Conservation (phyloP, 2,113 vertebrate species). For the Phrynocephalus versicolor region DNA sequence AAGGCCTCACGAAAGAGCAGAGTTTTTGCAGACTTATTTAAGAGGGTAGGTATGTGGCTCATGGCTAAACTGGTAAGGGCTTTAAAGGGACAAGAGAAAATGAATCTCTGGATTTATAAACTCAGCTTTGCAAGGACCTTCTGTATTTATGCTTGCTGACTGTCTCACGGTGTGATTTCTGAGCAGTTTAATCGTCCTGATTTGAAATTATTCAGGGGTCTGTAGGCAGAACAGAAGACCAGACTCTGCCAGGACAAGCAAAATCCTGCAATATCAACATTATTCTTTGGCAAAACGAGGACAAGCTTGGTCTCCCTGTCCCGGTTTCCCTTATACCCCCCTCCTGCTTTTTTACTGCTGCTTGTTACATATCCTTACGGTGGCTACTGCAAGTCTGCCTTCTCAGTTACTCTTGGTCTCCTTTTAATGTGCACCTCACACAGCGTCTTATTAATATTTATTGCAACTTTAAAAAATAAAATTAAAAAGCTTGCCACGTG, state of each 20-base stretch:
- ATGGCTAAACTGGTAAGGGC: neutral
- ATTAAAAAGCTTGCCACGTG: constrained; percentile 73
- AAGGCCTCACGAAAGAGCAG: no score
- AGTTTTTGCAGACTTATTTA: neutral
- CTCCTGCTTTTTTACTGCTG: constrained; percentile 46
- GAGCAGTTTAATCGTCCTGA: constrained; percentile 32
- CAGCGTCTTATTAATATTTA: constrained; percentile 70
- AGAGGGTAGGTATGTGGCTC: neutral
- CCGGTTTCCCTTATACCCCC: constrained; percentile 3
- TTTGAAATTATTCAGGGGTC: constrained; percentile 44
- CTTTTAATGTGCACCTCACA: constrained; percentile 64
- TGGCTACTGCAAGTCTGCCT: constrained; percentile 59
- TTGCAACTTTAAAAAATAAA: constrained; percentile 73
- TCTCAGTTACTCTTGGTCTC: constrained; percentile 58
- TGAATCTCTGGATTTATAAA: neutral
- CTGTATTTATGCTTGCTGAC: constrained; percentile 1
- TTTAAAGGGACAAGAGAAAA: neutral
- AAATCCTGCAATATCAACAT: constrained; percentile 58
- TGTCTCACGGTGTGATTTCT: neutral
- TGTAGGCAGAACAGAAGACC: constrained; percentile 51
- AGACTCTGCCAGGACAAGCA: constrained; percentile 48
- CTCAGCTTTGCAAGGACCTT: neutral
- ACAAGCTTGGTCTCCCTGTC: neutral
- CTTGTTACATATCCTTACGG: constrained; percentile 43
- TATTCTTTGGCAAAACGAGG: neutral